phyloP scores from a whole-genome alignment of 2,888 invertebrate genomes.

The Cataglyphis altisquamis region DNA sequence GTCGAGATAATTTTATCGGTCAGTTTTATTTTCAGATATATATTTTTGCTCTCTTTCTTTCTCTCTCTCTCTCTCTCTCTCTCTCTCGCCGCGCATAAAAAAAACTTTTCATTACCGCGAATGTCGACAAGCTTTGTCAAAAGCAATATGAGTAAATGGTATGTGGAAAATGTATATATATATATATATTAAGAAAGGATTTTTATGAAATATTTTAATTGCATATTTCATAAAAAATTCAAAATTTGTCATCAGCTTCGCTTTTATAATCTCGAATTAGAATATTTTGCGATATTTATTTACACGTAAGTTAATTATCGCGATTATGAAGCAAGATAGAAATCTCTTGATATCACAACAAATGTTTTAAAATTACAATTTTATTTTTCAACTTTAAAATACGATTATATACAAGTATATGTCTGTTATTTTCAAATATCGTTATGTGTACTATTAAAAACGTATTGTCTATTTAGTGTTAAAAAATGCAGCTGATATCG shows the following conservation, averaged over 20 bases:
- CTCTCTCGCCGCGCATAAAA: background rate
- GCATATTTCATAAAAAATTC: background rate
- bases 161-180: background rate
- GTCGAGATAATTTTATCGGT: slow-evolving; percentile 44
- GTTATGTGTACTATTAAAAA: background rate
- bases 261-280: background rate
- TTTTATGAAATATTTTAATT: background rate
- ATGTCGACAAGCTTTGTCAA: background rate
- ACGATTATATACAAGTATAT: no score
- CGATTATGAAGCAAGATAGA: background rate
- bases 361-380: background rate
- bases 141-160: background rate
- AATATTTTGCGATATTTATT: background rate
- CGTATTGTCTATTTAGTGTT: background rate
- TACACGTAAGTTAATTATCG: background rate
- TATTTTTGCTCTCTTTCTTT: background rate
- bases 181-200: slow-evolving; percentile 1
- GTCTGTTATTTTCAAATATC: no score
- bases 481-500: background rate
- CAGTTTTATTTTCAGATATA: slow-evolving; percentile 27
- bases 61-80: background rate
- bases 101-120: background rate
- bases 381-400: background rate
- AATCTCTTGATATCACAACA: background rate
- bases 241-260: background rate